phyloP scores from a whole-genome alignment of 2,113 vertebrate species.

The Clinocottus analis region DNA sequence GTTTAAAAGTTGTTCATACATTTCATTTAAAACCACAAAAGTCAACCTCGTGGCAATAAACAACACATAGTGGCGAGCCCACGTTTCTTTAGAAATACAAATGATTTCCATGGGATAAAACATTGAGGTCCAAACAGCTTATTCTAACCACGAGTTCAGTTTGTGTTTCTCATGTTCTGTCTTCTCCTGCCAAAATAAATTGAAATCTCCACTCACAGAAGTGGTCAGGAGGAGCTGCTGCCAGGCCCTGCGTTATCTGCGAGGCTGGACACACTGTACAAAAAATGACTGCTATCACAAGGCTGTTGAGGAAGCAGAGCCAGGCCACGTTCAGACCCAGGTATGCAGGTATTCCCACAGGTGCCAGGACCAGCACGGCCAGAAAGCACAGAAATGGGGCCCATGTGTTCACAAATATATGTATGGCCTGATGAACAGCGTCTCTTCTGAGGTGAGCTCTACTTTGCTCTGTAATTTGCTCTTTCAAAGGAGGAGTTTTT shows the following conservation, averaged over 20 bases:
- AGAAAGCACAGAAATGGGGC: constrained; percentile 83
- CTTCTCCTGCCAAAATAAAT: constrained; percentile 77
- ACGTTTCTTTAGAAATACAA: constrained; percentile 1
- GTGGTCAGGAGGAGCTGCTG: constrained; percentile 77
- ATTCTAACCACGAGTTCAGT: not conserved
- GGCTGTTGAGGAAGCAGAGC: constrained; percentile 90
- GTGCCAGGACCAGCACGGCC: constrained; percentile 68
- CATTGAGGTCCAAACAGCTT: not conserved
- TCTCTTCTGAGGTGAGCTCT: constrained; percentile 39
- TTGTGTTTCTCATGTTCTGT: constrained; percentile 19
- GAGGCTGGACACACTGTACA: constrained; percentile 76
- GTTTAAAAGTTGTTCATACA: not conserved
- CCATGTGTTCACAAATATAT: constrained; percentile 87
- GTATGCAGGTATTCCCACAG: constrained; percentile 83
- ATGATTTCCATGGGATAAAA: not conserved
- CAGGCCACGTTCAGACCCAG: constrained; percentile 89
- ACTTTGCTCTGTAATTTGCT: not conserved
- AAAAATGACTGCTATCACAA: constrained; percentile 82
- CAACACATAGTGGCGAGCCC: not conserved
- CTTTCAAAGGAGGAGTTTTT: not conserved
- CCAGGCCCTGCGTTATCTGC: constrained; percentile 45
- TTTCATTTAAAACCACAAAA: not conserved
- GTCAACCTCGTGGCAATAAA: not conserved
- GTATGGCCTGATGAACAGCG: constrained; percentile 74
- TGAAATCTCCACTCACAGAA: constrained; percentile 89